A percentile compares a stretch with the other conserved stretches of the same genome.
Conservation (phyloP, 2,797 vertebrate species). For the Gambusia yucatana region DNA sequence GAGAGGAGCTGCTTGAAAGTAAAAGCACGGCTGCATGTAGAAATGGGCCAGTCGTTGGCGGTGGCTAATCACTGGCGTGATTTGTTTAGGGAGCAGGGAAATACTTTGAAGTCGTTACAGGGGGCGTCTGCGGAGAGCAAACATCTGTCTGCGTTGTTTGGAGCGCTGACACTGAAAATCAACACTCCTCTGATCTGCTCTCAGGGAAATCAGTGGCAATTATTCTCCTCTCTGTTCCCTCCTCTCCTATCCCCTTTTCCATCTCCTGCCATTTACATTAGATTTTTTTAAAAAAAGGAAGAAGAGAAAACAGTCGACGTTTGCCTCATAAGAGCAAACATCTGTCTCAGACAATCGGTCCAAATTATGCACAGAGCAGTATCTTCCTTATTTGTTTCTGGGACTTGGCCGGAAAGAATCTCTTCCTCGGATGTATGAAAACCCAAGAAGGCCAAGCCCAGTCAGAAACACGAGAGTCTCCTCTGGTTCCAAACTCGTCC, state of each 20-base stretch:
- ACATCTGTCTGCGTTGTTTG: conserved; percentile 56
- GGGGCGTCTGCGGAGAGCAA: conserved; percentile 51
- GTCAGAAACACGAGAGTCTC: not conserved
- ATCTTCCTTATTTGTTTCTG: conserved; percentile 40
- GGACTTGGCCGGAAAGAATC: not conserved
- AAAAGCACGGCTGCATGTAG: conserved; percentile 29
- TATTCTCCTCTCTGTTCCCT: conserved; percentile 29
- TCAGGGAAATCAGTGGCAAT: conserved; percentile 57
- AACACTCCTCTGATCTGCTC: conserved; percentile 61
- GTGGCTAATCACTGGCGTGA: conserved; percentile 41
- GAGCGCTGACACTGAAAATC: conserved; percentile 50
- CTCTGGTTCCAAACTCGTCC: not conserved
- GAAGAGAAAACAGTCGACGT: conserved; percentile 76
- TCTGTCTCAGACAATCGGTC: not conserved
- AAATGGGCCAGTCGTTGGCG: conserved; percentile 33
- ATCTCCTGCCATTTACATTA: conserved; percentile 60
- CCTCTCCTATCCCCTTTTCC: conserved; percentile 2
- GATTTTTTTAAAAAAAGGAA: conserved; percentile 60
- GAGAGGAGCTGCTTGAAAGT: conserved; percentile 25
- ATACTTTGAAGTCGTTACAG: conserved; percentile 54
- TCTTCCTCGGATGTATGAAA: not conserved
- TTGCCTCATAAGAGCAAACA: not conserved
- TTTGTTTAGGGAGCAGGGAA: conserved; percentile 52
- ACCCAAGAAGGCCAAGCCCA: not conserved
- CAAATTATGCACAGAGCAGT: not conserved